Evolutionary conservation across 1,140 invertebrate genomes (phyloP).

Genomic region (Hylaeus anthracinus): DNA sequence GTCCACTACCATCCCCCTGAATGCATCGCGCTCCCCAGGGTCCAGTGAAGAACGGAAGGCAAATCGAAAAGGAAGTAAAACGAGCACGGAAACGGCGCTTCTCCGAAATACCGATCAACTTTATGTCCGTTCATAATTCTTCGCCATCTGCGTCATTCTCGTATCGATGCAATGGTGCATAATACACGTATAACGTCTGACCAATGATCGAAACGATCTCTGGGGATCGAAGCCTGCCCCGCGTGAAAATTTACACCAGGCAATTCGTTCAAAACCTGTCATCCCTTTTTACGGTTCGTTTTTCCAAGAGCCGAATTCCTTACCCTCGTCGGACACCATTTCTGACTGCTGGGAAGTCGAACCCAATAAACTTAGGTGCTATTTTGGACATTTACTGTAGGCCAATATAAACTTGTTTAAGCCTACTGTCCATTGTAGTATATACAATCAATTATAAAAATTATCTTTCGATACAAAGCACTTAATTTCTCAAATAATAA

Average conservation of each 20-base stretch:
- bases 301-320: background rate
- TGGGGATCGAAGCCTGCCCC: background rate
- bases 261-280: background rate
- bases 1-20: background rate
- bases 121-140: constrained; percentile 8
- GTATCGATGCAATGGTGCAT: constrained; percentile 5
- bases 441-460: no score
- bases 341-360: no score
- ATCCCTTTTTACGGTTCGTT: background rate
- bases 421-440: no score
- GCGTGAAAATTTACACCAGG: background rate
- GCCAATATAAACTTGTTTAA: no score
- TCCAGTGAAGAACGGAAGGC: background rate
- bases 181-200: background rate
- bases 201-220: background rate
- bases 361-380: no score
- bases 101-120: constrained; percentile 9
- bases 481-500: no score
- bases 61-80: background rate
- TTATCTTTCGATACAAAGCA: no score
- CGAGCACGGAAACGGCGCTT: background rate
- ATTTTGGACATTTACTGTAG: no score
- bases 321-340: background rate
- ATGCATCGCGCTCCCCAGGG: background rate
- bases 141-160: background rate